phyloP scores from a whole-genome alignment of 1,140 invertebrate species.

The Tribolium castaneum region DNA sequence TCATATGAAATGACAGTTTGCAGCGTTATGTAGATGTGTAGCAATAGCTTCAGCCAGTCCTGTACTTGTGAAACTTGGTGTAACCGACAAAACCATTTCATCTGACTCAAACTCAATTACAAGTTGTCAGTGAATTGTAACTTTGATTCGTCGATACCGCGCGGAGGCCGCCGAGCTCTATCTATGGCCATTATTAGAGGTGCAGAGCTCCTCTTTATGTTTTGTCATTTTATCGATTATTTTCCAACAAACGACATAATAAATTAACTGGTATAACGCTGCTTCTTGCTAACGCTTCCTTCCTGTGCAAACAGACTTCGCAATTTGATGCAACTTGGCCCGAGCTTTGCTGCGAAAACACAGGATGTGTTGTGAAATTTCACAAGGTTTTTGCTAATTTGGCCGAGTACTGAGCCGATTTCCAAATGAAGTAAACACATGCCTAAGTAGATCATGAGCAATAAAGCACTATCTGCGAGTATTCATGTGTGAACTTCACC shows the following conservation, averaged over 20 bases:
- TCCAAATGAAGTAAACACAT: neutral
- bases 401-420: neutral
- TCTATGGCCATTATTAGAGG: slow-evolving; percentile 11
- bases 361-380: neutral
- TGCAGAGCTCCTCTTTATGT: neutral
- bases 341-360: neutral
- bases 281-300: slow-evolving; percentile 10
- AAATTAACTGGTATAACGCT: neutral
- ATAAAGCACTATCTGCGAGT: slow-evolving; percentile 19
- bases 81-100: slow-evolving; percentile 32
- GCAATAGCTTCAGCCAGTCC: slow-evolving; percentile 1
- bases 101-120: slow-evolving; percentile 28
- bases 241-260: slow-evolving; percentile 20
- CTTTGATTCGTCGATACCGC: slow-evolving; percentile 10
- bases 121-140: slow-evolving; percentile 30
- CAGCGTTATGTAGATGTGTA: slow-evolving; percentile 25
- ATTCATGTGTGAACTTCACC: slow-evolving; percentile 25
- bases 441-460: slow-evolving; percentile 4
- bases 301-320: slow-evolving; percentile 18
- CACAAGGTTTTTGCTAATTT: too few species aligned
- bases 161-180: neutral
- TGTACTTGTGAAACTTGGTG: slow-evolving; percentile 25
- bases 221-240: neutral
- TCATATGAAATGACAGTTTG: slow-evolving; percentile 14
- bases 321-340: neutral